phyloP scores from a whole-genome alignment of 2,797 vertebrate species.

The Acomys russatus region DNA sequence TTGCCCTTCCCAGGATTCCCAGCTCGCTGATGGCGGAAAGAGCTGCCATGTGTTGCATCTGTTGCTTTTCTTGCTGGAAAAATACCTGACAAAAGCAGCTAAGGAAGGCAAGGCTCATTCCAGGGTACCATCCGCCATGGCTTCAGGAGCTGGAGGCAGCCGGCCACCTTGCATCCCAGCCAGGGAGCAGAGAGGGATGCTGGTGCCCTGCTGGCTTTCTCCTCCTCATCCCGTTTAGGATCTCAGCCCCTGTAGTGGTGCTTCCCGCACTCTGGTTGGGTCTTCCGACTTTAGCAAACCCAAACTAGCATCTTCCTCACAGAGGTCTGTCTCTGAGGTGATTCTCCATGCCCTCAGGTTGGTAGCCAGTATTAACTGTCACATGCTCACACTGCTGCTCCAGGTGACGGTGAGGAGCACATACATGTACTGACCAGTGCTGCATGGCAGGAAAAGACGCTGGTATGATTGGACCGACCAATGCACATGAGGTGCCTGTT shows the following conservation, averaged over 20 bases:
- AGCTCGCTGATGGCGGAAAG: background rate
- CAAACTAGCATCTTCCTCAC: background rate
- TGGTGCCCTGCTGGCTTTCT: background rate
- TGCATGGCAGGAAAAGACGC: rapidly evolving
- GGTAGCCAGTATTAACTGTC: background rate
- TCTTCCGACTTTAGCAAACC: background rate
- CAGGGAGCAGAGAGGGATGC: background rate
- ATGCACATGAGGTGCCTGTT: rapidly evolving
- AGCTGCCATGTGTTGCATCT: background rate
- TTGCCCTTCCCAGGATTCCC: conserved; percentile 37
- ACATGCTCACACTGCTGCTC: background rate
- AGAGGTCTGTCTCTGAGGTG: background rate
- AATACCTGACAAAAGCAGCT: background rate
- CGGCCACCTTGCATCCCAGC: background rate
- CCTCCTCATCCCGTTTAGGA: background rate
- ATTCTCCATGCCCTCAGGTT: background rate
- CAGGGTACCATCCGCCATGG: background rate
- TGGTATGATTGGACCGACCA: background rate
- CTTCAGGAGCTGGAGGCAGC: background rate
- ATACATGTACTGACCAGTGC: rapidly evolving
- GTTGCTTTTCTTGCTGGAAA: background rate
- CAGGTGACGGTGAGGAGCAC: background rate
- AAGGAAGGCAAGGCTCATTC: background rate
- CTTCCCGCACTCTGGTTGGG: background rate
- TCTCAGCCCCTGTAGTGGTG: background rate